Percentiles rank a stretch among this genome's conserved stretches.
Conservation (phyloP, 2,888 invertebrate species). For the Thecocarcelia acutangulata region DNA sequence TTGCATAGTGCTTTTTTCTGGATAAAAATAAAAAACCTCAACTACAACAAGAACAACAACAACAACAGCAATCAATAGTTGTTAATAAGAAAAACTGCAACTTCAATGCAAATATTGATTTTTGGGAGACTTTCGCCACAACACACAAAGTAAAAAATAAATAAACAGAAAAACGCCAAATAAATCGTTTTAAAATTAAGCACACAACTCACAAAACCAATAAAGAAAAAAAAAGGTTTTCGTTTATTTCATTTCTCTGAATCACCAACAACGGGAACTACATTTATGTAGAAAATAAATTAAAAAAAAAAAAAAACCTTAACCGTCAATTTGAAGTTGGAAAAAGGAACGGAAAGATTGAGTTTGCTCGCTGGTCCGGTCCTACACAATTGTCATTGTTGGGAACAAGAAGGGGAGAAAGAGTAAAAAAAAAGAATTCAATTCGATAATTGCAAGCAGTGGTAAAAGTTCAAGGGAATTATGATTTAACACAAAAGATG, state of each 20-base stretch:
- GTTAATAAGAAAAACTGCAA: constrained; percentile 41
- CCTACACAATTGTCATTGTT: constrained; percentile 65
- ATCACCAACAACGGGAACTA: constrained; percentile 41
- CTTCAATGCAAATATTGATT: constrained; percentile 68
- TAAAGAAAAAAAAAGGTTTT: constrained; percentile 63
- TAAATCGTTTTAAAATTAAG: constrained; percentile 51
- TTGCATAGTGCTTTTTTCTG: constrained; percentile 47
- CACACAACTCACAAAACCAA: constrained; percentile 57
- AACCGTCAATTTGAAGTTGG: constrained; percentile 48
- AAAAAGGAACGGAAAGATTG: constrained; percentile 31
- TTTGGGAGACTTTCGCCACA: constrained; percentile 63
- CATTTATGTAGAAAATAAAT: constrained; percentile 27
- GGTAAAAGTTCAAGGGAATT: constrained; percentile 64
- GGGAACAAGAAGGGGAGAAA: constrained; percentile 3
- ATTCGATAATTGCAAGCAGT: constrained; percentile 58
- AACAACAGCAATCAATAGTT: constrained; percentile 49
- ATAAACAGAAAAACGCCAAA: constrained; percentile 24
- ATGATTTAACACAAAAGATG: constrained; percentile 58
- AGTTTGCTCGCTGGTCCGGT: constrained; percentile 47
- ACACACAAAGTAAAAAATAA: not conserved
- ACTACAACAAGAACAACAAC: constrained; percentile 7
- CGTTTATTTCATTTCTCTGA: constrained; percentile 45
- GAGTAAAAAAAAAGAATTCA: constrained; percentile 50
- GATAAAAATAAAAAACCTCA: not conserved
- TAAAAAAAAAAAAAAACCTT: constrained; percentile 19